Percentiles rank a stretch among this genome's conserved stretches.
Conservation (phyloP, 2,888 invertebrate species). For the Bellardia pandia region DNA sequence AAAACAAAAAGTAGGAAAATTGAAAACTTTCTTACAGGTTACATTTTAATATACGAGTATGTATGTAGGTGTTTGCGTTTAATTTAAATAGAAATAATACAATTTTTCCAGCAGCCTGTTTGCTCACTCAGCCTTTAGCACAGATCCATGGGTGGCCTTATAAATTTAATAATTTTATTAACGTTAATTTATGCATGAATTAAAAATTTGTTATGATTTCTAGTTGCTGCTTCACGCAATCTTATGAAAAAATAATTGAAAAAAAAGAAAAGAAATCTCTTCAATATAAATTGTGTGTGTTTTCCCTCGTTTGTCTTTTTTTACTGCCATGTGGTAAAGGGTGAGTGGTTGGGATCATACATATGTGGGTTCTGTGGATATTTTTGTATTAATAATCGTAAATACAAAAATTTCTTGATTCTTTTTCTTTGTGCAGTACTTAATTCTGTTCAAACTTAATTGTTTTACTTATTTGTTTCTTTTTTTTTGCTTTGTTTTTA, state of each 20-base stretch:
- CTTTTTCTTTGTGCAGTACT: conserved; percentile 48
- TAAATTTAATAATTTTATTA: conserved; percentile 66
- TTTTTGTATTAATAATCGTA: not conserved
- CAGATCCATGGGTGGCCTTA: conserved; percentile 48
- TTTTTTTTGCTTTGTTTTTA: not conserved
- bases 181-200: conserved; percentile 48
- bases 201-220: conserved; percentile 53
- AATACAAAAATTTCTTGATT: conserved; percentile 31
- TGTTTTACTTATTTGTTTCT: conserved; percentile 5
- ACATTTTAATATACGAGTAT: not conserved
- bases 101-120: not conserved
- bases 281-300: conserved; percentile 10
- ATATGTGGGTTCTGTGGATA: conserved; percentile 7
- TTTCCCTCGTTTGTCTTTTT: not conserved
- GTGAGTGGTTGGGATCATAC: not conserved
- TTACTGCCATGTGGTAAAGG: not conserved
- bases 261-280: conserved; percentile 15
- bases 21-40: not conserved
- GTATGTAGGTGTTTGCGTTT: not conserved
- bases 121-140: not conserved
- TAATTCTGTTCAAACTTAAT: conserved; percentile 27
- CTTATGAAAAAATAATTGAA: conserved; percentile 13
- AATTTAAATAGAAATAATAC: conserved; percentile 51
- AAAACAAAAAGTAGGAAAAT: conserved; percentile 6
- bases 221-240: conserved; percentile 54